Base-by-base conservation (phyloP, 2,888 invertebrate genomes). In the Polyommatus icarus region DNA sequence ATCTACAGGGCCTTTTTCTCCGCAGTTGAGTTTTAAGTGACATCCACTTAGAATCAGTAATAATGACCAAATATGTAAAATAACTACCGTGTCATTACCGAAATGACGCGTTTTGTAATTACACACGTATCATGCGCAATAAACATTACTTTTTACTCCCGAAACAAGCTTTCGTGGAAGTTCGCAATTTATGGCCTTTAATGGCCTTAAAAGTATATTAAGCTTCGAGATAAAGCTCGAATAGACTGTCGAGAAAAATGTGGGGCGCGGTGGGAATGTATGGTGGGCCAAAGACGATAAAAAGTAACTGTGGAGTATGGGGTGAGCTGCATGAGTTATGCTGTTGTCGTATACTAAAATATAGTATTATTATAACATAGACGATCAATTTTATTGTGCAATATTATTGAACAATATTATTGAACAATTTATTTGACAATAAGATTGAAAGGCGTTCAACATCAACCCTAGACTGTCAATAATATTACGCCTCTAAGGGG, bases 101-200 rank as follows among this genome's bases (percentile, higher is more conserved):
- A 61, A 61, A 24, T 12, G 61, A 61, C 61, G 20, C 20, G 61
- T 24, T 24, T 61, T 10, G 24, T 24, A 61, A 61, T 61, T 61
- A 61, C 61, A 61, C 61, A 20, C 20, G 24, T 61, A 20, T 61
- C 61, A 24, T 61, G n/a, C 8, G 61, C 61, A 61, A 61, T 61
- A 20, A 61, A 61, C 61, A 61, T 61, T 61, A 61, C 61, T 61
- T 61, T 61, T 61, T 61, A 61, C 61, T 20, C 61, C 61, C 61
- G 24, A 61, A 61, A 24, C 12, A 4, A 61, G 61, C 8, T 61
- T 61, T 61, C 61, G 8, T 61, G 24, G 61, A 61, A 61, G 61
- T n/a, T 46, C 10, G 10, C 20, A 59, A 59, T 59, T 59, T 59
- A 59, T 20, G 20, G 1, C 54, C 54, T 3, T 54, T 5, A 50